Evolutionary conservation across 2,113 vertebrate species (phyloP).

Genomic region (Heterocephalus glaber): DNA sequence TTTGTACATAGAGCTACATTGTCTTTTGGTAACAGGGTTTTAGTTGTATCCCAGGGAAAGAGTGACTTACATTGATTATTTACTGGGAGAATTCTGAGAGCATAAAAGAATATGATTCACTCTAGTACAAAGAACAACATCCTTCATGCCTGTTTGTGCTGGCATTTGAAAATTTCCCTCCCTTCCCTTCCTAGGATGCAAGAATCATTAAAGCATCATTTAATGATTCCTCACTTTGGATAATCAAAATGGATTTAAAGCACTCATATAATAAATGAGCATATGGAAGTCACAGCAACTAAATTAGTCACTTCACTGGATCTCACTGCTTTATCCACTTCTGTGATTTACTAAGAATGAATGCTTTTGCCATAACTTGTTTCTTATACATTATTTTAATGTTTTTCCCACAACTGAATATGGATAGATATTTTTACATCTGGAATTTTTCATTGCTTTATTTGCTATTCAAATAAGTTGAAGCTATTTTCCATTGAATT

Average conservation of each 20-base stretch:
- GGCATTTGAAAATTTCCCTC: slow-evolving; percentile 75
- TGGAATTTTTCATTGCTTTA: neutral
- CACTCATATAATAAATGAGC: slow-evolving; percentile 22
- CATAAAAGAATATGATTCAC: slow-evolving; percentile 71
- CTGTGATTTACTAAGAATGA: slow-evolving; percentile 57
- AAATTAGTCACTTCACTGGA: slow-evolving; percentile 75
- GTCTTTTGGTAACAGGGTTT: slow-evolving; percentile 45
- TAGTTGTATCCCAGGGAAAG: slow-evolving; percentile 29
- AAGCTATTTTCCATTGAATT: neutral
- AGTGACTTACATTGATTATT: slow-evolving; percentile 56
- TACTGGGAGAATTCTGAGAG: slow-evolving; percentile 46
- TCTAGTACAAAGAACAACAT: slow-evolving; percentile 63
- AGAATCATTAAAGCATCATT: slow-evolving; percentile 80
- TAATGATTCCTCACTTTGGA: slow-evolving; percentile 74
- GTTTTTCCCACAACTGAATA: slow-evolving; percentile 4
- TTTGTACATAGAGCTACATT: neutral
- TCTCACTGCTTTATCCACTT: slow-evolving; percentile 62
- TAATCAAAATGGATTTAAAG: slow-evolving; percentile 79
- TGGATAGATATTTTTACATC: neutral
- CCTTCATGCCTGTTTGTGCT: slow-evolving; percentile 49
- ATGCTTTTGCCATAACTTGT: slow-evolving; percentile 61
- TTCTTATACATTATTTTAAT: slow-evolving; percentile 47
- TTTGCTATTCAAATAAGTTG: slow-evolving; percentile 27
- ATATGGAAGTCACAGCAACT: slow-evolving; percentile 64
- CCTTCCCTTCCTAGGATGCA: slow-evolving; percentile 58